These are phyloP conservation scores for Atrichornis clamosus DNA, from an alignment of 2,113 vertebrate species.

Conservation along the genomic window DNA sequence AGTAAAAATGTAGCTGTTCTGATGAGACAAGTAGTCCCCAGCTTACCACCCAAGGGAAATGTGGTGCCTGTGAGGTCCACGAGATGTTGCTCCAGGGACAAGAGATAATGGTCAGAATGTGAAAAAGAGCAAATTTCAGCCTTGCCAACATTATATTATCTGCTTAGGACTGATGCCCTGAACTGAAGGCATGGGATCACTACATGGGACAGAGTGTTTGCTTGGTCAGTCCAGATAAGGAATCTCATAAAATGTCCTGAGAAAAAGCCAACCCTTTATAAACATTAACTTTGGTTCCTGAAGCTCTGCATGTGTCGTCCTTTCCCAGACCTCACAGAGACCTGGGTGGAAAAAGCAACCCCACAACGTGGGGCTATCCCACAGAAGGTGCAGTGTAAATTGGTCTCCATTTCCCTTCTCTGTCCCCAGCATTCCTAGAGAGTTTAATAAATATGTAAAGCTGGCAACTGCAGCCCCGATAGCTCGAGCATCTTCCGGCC, in stretches of 20 bases:
- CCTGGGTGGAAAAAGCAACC: neutral
- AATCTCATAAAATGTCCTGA: neutral
- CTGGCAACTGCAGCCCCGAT: neutral
- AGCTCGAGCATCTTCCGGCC: constrained; percentile 70
- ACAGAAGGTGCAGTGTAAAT: neutral
- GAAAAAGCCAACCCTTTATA: neutral
- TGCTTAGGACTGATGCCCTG: neutral
- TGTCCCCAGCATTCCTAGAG: constrained; percentile 40
- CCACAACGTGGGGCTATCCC: neutral
- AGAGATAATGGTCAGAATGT: neutral
- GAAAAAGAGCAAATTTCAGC: neutral
- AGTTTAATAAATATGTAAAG: constrained; percentile 69
- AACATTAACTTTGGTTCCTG: neutral
- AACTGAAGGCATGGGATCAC: neutral
- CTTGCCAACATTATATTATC: neutral
- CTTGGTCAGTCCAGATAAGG: neutral
- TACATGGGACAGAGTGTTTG: neutral
- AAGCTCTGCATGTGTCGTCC: neutral
- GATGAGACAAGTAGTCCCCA: neutral
- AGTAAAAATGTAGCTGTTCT: neutral
- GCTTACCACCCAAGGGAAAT: neutral
- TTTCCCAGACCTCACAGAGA: neutral
- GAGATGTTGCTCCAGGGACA: neutral
- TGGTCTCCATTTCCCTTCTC: neutral
- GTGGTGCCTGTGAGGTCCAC: constrained; percentile 1